Conservation (phyloP, 2,888 invertebrate genomes). For the Standfussiana lucernea region DNA sequence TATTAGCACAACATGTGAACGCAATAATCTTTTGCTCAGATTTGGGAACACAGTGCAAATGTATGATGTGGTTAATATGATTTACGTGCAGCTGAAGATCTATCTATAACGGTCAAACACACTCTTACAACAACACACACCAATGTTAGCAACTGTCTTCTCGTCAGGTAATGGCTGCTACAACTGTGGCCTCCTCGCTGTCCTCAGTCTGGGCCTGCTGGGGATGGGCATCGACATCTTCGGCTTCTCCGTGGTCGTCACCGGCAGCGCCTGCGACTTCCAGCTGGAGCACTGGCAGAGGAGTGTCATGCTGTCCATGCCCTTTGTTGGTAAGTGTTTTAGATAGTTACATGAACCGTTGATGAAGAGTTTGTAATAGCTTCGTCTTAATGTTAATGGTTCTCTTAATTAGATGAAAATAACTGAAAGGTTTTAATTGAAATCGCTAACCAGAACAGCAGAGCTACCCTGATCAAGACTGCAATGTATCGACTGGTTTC, state of each 20-base stretch:
- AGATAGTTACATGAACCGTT: neutral
- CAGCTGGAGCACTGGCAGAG: constrained; percentile 86
- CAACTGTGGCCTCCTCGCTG: constrained; percentile 86
- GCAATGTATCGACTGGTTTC: neutral
- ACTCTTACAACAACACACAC: too few species aligned
- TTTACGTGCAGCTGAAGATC: neutral
- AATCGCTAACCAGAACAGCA: neutral
- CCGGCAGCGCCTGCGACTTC: constrained; percentile 90
- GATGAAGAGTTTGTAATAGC: neutral
- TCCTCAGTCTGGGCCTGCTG: constrained; percentile 87
- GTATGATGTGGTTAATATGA: neutral
- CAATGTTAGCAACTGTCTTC: neutral
- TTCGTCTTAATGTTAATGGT: neutral
- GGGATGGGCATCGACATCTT: constrained; percentile 90
- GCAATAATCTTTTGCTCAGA: neutral
- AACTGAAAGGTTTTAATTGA: neutral
- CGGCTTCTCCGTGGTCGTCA: constrained; percentile 89
- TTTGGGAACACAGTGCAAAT: neutral
- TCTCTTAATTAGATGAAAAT: neutral
- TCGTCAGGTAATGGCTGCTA: constrained; percentile 88
- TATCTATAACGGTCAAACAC: neutral
- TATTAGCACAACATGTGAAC: neutral
- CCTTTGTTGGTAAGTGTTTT: constrained; percentile 85
- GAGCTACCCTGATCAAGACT: neutral
- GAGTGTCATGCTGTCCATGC: constrained; percentile 89